Evolutionary conservation across 2,888 invertebrate species (phyloP).

Genomic region (Aelia acuminata): DNA sequence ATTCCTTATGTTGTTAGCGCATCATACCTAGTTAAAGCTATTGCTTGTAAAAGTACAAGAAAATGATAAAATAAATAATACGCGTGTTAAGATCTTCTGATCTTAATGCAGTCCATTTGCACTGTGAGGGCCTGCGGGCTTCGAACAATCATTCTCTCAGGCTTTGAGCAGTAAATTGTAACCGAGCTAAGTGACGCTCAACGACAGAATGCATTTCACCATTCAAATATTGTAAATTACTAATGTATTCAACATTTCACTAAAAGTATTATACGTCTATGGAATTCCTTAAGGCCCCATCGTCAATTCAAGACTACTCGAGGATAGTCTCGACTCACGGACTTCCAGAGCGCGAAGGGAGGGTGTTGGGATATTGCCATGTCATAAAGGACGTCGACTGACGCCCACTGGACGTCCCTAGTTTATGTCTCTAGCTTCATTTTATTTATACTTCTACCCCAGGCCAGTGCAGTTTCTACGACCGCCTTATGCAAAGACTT

Average conservation of each 20-base stretch:
- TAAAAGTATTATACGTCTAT: neutral
- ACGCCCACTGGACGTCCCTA: slow-evolving; percentile 32
- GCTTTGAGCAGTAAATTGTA: neutral
- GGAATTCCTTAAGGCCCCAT: neutral
- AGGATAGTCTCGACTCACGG: neutral
- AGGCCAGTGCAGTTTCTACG: neutral
- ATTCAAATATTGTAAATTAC: neutral
- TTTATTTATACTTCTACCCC: neutral
- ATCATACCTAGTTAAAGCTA: too few species aligned
- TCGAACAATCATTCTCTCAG: neutral
- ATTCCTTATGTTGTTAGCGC: too few species aligned
- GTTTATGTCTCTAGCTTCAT: neutral
- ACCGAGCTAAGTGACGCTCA: neutral
- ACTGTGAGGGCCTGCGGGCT: neutral
- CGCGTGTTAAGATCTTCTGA: too few species aligned
- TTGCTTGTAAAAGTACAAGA: too few species aligned
- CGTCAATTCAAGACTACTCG: too few species aligned
- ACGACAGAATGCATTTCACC: neutral
- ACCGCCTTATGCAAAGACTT: neutral
- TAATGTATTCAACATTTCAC: neutral
- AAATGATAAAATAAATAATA: too few species aligned
- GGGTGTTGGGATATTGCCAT: neutral
- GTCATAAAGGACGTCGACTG: neutral
- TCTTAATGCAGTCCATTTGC: neutral
- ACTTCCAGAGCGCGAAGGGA: neutral